Evolutionary conservation across 1,140 invertebrate genomes (phyloP).

Genomic region (Tetramorium simillimum): DNA sequence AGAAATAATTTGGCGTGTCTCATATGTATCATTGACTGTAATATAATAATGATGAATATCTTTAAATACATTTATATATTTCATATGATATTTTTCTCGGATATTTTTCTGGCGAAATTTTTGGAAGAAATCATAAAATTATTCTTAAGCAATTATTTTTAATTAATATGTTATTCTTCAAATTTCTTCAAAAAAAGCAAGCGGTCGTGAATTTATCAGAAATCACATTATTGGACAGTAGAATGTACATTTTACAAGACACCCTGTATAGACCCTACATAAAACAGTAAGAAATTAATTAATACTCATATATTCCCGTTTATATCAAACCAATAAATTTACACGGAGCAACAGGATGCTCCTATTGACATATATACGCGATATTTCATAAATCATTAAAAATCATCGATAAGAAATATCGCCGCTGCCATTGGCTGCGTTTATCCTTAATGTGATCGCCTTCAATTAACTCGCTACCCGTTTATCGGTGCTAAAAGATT

Average conservation of each 20-base stretch:
- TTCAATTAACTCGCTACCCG: constrained; percentile 54
- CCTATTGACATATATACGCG: constrained; percentile 44
- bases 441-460: constrained; percentile 55
- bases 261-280: background rate
- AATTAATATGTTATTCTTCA: too few relatives aligned
- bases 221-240: background rate
- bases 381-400: constrained; percentile 48
- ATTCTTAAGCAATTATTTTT: too few relatives aligned
- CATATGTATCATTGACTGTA: too few relatives aligned
- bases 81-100: background rate
- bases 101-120: background rate
- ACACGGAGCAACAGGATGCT: background rate
- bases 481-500: constrained; percentile 58
- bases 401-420: constrained; percentile 9
- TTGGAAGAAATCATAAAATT: background rate
- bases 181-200: background rate
- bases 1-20: constrained; percentile 1
- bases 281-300: constrained; percentile 38
- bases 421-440: constrained; percentile 2
- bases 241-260: background rate
- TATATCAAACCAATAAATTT: constrained; percentile 32
- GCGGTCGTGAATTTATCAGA: background rate
- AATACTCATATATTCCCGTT: background rate
- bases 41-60: too few relatives aligned
- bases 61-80: too few relatives aligned